phyloP scores from a whole-genome alignment of 2,888 invertebrate genomes.

The Gryllus longicercus region DNA sequence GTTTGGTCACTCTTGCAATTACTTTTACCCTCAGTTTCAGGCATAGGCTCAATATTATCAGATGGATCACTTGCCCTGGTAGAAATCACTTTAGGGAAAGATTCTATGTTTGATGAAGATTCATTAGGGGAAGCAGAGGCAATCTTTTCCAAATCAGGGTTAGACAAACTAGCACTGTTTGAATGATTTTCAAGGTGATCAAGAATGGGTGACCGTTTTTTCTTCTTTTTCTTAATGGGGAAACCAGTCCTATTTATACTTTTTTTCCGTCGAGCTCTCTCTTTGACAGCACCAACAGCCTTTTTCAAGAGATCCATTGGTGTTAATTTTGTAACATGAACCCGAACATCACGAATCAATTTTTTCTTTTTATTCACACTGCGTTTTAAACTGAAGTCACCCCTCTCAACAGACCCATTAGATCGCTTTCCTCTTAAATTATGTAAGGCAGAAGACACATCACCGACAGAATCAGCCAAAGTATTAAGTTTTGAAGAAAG shows the following conservation, averaged over 20 bases:
- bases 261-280: slow-evolving; percentile 62
- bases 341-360: slow-evolving; percentile 42
- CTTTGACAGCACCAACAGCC: slow-evolving; percentile 46
- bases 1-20: neutral
- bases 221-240: slow-evolving; percentile 78
- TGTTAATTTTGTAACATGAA: slow-evolving; percentile 43
- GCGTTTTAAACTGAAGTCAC: slow-evolving; percentile 20
- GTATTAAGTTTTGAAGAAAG: neutral
- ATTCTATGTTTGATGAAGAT: neutral
- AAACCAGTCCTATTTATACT: slow-evolving; percentile 84
- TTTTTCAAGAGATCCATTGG: slow-evolving; percentile 39
- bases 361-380: slow-evolving; percentile 42
- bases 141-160: too few species aligned
- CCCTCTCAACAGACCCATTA: slow-evolving; percentile 28
- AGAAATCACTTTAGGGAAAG: neutral
- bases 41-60: neutral
- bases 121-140: neutral
- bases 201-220: slow-evolving; percentile 56
- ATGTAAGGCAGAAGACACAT: slow-evolving; percentile 26
- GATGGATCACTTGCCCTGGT: neutral
- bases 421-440: slow-evolving; percentile 34
- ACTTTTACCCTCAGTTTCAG: neutral
- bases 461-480: neutral
- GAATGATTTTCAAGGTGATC: slow-evolving; percentile 1
- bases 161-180: neutral